Base-by-base conservation (phyloP, 2,888 invertebrate genomes). In the Diadromus collaris region DNA sequence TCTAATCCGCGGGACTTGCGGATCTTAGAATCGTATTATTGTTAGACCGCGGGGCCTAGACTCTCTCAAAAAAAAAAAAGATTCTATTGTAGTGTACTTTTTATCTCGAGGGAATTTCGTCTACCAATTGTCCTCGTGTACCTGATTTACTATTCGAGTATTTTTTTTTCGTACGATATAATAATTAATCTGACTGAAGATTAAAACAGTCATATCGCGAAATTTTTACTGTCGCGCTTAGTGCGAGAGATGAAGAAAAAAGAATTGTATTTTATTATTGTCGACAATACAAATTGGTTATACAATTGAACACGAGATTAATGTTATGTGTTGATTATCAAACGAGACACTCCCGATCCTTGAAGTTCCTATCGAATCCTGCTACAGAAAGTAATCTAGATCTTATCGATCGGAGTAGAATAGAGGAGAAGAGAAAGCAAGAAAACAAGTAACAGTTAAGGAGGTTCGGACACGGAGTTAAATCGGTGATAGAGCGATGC, bases 251-350 rank as follows among this genome's bases (percentile, higher is more conserved):
- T 69, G 58, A 46, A 46, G 38, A 48, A 46, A 68, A 73, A 72
- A 60, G 60, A 27, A 80, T 79, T 82, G 83, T 83, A 83, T 63
- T 77, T 79, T 81, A 79, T 78, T 79, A 77, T 80, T 78, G 71
- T 76, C 78, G 70, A 82, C 63, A 83, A 81, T 83, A 83, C 82
- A 81, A 80, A 83, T 81, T 77, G 78, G 75, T 76, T 78, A 64
- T 63, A 74, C 61, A 65, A 78, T 60, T 16, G 51, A 74, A 77
- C 27, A 68, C 64, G 63, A 58, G 67, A 58, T 72, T 46, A 71
- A 76, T 75, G 67, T 76, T 75, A 56, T 73, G 72, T 80, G 21
- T 51, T 51, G 41, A 78, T 80, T 81, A 74, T 72, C 68, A 80
- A 71, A 76, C 54, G 73, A 71, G 71, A 63, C 51, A 46, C 54